phyloP scores from a whole-genome alignment of 2,113 vertebrate species.

The Ictalurus furcatus region DNA sequence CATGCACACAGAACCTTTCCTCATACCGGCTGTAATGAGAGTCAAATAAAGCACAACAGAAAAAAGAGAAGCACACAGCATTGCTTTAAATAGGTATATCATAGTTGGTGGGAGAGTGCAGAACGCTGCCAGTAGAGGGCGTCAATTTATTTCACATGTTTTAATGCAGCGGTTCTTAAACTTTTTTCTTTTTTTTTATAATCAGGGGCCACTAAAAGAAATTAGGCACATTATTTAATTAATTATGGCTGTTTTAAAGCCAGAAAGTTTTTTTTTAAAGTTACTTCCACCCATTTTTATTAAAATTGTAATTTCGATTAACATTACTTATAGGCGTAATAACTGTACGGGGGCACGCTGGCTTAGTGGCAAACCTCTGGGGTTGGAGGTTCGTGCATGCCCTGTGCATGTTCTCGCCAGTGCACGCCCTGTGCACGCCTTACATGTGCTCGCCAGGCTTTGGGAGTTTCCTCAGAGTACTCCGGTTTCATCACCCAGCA shows the following conservation, averaged over 20 bases:
- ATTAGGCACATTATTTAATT: not conserved
- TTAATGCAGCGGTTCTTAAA: not conserved
- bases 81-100: not conserved
- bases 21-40: constrained; percentile 19
- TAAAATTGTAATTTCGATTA: not conserved
- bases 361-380: no score
- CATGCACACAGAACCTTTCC: constrained; percentile 16
- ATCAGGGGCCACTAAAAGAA: not conserved
- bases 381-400: no score
- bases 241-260: not conserved
- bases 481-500: no score
- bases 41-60: constrained; percentile 8
- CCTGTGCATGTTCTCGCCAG: no score
- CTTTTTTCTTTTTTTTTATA: not conserved
- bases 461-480: no score
- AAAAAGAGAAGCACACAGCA: not conserved
- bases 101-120: not conserved
- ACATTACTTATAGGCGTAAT: not conserved
- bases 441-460: no score
- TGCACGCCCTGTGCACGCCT: no score
- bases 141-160: not conserved
- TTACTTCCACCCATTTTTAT: not conserved
- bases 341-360: not conserved
- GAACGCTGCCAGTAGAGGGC: constrained; percentile 21
- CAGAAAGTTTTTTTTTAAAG: not conserved